Percentiles rank a stretch among this genome's conserved stretches.
These are phyloP conservation scores for Muschampia staudingeri DNA, from an alignment of 2,888 invertebrate species.

Conservation along the genomic window DNA sequence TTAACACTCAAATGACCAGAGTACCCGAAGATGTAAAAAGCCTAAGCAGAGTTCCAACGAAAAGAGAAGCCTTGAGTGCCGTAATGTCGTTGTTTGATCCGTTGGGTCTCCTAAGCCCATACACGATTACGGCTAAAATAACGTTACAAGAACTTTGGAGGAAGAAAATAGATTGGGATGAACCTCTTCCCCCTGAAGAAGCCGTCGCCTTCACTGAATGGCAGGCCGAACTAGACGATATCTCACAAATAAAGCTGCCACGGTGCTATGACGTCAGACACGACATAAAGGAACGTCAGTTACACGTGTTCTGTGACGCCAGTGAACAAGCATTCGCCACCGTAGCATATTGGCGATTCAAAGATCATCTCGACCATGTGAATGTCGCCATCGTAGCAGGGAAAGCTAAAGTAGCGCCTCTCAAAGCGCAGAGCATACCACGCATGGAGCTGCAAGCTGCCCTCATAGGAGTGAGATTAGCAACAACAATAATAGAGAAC, in stretches of 20 bases:
- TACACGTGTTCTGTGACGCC: constrained; percentile 71
- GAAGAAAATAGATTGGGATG: constrained; percentile 54
- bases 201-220: constrained; percentile 31
- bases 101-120: not conserved
- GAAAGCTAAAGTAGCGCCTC: constrained; percentile 60
- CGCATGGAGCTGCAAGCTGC: constrained; percentile 32
- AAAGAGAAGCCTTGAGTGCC: not conserved
- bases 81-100: not conserved
- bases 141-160: constrained; percentile 50
- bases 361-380: constrained; percentile 43
- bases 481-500: constrained; percentile 8
- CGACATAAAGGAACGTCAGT: not conserved
- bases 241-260: constrained; percentile 38
- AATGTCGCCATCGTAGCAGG: constrained; percentile 55
- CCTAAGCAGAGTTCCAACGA: constrained; percentile 45
- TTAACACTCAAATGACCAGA: not conserved
- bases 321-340: constrained; percentile 67
- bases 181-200: constrained; percentile 41
- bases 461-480: constrained; percentile 20
- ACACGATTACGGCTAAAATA: not conserved
- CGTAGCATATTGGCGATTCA: constrained; percentile 65
- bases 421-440: constrained; percentile 53
- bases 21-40: constrained; percentile 22
- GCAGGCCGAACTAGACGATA: constrained; percentile 17
- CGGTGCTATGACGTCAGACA: constrained; percentile 43